Base-by-base conservation (phyloP, 2,888 invertebrate species). In the Oscheius sp. region DNA sequence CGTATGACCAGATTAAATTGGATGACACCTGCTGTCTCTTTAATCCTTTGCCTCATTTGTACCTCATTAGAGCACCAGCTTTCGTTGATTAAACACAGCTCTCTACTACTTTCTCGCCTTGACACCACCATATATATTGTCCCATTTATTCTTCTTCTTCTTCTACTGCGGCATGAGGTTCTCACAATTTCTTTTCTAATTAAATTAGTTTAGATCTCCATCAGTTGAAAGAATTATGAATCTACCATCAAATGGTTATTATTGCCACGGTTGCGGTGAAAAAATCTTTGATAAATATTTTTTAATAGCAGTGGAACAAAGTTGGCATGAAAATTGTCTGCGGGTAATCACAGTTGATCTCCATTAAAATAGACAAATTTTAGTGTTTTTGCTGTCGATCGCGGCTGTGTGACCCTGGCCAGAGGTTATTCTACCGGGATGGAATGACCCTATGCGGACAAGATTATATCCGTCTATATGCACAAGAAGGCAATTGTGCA, bases 281-380 rank as follows among this genome's bases (percentile, higher is more conserved):
- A n/a, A 43, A 41, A 69, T 69, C 43, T 56, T 29, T 16, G 43
- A 56, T 23, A 55, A 69, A 29, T 69, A 56, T 13, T 21, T 69
- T 12, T n/a, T 69, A 13, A 21, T 56, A 1, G 69, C 69, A 1
- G 2, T 69, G 55, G 69, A 69, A 3, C 35, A 55, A 21, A 56
- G 18, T 35, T 69, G 69, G 69, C 69, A 69, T 29, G 69, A 69
- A 23, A 27, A 69, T 35, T 69, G 69, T 55, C 69, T 69, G 6
- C 25, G 56, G 43, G 69, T 69, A 35, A 35, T 35, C 9, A 35
- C 35, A 35, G 35, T 35, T 35, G 35, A 9, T 9, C 35, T 6
- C 35, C 35, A 35, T 35, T 35, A 35, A 35, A 35, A 35, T 35
- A 35, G 35, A 35, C 35, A 35, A 35, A 35, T 66, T 66, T 46